phyloP scores from a whole-genome alignment of 37 sponge, comb jelly and placozoan species.

The Spongilla lacustris region DNA sequence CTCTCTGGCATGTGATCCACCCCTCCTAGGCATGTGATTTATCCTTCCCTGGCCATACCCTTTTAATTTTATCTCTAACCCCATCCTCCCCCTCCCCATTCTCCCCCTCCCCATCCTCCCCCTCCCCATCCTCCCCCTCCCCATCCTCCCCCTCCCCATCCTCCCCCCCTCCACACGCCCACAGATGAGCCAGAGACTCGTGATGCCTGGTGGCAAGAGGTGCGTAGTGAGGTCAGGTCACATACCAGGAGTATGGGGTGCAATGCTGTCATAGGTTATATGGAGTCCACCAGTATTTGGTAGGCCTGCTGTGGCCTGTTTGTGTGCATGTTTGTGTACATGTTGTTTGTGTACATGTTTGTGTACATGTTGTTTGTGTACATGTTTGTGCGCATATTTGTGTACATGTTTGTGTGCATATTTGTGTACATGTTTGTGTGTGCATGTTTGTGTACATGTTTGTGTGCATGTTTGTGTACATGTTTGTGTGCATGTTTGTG shows the following conservation, averaged over 20 bases:
- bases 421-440: too few relatives aligned
- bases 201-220: conserved; percentile 90
- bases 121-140: not conserved
- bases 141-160: not conserved
- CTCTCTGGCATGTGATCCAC: too few relatives aligned
- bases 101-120: not conserved
- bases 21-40: too few relatives aligned
- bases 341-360: not conserved
- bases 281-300: conserved; percentile 83
- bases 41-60: too few relatives aligned
- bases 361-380: not conserved
- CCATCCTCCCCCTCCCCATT: not conserved
- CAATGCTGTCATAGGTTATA: conserved; percentile 83
- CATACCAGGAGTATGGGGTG: conserved; percentile 79
- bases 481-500: not conserved
- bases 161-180: not conserved
- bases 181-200: conserved; percentile 87
- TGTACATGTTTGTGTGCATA: too few relatives aligned
- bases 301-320: not conserved
- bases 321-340: not conserved
- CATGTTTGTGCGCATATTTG: too few relatives aligned
- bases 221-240: conserved; percentile 77
- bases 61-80: too few relatives aligned
- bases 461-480: not conserved
- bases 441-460: too few relatives aligned